Evolutionary conservation across 2,797 vertebrate genomes (phyloP).

Genomic region (Sitta carolinensis): DNA sequence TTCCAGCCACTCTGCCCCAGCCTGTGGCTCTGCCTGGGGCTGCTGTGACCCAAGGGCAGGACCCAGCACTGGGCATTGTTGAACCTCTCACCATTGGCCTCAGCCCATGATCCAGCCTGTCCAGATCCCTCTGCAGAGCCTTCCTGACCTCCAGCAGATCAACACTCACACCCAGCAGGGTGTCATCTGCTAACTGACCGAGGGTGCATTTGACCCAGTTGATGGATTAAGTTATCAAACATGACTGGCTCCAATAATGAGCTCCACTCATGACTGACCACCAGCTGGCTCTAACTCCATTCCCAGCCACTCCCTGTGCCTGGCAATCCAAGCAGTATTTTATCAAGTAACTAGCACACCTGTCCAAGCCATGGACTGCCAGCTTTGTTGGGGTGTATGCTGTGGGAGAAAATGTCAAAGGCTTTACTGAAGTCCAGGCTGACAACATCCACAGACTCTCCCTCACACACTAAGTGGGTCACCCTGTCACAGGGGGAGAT

Average conservation of each 20-base stretch:
- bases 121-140: not conserved
- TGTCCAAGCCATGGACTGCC: not conserved
- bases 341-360: not conserved
- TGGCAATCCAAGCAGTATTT: rapidly evolving
- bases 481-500: not conserved
- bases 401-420: not conserved
- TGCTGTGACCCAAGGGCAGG: not conserved
- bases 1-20: not conserved
- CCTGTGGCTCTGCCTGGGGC: not conserved
- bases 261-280: not conserved
- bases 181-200: not conserved
- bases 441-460: not conserved
- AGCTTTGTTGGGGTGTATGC: not conserved
- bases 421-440: not conserved
- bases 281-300: no score
- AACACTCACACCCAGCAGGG: rapidly evolving
- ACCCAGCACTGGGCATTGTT: rapidly evolving
- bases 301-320: not conserved
- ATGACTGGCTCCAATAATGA: not conserved
- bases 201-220: not conserved
- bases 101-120: not conserved
- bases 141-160: not conserved
- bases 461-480: rapidly evolving
- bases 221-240: not conserved
- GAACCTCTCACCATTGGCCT: rapidly evolving